Evolutionary conservation across 2,888 invertebrate species (phyloP).

Genomic region (Hymenopus coronatus): DNA sequence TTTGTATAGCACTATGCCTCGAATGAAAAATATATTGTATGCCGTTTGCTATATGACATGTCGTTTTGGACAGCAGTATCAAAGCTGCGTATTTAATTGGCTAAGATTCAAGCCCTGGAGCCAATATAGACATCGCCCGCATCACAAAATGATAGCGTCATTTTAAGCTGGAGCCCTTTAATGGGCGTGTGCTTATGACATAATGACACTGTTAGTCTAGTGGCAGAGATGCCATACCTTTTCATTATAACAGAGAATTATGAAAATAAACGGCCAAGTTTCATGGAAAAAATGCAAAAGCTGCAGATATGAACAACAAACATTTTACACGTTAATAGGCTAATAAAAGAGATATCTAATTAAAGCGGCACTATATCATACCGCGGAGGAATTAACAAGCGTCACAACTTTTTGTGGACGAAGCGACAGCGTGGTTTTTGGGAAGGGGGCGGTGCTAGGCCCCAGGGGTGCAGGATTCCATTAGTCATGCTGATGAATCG

Average conservation of each 20-base stretch:
- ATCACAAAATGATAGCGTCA: neutral
- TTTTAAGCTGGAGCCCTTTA: neutral
- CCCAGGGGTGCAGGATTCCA: neutral
- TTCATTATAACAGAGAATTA: neutral
- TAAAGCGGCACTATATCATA: neutral
- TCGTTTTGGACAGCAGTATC: no score
- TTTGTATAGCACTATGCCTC: no score
- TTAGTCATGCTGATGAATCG: slow-evolving; percentile 22
- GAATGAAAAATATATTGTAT: no score
- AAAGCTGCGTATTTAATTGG: no score
- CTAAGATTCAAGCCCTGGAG: no score
- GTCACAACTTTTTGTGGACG: neutral
- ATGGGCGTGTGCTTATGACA: neutral
- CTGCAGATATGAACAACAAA: neutral
- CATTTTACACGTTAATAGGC: neutral
- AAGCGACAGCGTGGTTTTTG: neutral
- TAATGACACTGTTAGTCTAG: neutral
- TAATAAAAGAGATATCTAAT: neutral
- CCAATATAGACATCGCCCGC: no score
- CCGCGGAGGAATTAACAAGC: neutral
- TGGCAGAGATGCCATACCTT: neutral
- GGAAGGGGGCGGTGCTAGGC: neutral
- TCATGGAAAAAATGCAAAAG: neutral
- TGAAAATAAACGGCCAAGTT: neutral
- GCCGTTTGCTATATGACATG: no score